Percentiles rank a stretch among this genome's conserved stretches.
Conservation (phyloP, 2,113 vertebrate species). For the Crotophaga sulcirostris region DNA sequence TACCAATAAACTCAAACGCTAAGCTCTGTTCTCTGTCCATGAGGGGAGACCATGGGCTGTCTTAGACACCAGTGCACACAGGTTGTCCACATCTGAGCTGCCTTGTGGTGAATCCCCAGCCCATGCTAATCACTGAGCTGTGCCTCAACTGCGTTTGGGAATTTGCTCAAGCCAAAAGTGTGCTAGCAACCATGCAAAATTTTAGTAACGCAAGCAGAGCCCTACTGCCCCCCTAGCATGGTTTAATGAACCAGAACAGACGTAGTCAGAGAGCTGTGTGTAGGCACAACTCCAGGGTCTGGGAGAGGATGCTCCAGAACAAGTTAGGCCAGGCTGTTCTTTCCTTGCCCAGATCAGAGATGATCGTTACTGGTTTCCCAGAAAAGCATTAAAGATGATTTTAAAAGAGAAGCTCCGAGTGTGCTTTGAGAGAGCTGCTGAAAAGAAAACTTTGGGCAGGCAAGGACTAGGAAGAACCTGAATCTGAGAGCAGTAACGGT, state of each 20-base stretch:
- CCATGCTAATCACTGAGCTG: neutral
- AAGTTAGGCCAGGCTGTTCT: neutral
- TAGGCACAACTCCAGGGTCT: neutral
- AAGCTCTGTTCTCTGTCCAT: neutral
- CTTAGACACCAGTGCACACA: neutral
- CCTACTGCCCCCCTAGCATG: neutral
- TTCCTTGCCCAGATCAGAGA: neutral
- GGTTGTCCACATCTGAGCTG: neutral
- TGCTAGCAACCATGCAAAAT: neutral
- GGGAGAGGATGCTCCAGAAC: neutral
- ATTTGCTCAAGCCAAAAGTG: neutral
- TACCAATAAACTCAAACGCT: neutral
- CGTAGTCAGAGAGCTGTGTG: rapidly evolving
- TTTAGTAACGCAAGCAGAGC: neutral
- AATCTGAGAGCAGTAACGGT: neutral
- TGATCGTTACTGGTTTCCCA: neutral
- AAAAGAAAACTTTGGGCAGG: neutral
- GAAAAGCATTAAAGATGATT: neutral
- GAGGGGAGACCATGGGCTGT: too few relatives aligned
- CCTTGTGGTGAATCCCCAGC: neutral
- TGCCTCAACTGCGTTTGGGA: neutral
- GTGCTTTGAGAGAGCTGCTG: neutral
- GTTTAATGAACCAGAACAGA: neutral
- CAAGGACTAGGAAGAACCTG: neutral
- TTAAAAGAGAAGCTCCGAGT: neutral